These are phyloP conservation scores for Kuschelorhynchus macadamiae DNA, from an alignment of 2,888 invertebrate species.

Conservation along the genomic window DNA sequence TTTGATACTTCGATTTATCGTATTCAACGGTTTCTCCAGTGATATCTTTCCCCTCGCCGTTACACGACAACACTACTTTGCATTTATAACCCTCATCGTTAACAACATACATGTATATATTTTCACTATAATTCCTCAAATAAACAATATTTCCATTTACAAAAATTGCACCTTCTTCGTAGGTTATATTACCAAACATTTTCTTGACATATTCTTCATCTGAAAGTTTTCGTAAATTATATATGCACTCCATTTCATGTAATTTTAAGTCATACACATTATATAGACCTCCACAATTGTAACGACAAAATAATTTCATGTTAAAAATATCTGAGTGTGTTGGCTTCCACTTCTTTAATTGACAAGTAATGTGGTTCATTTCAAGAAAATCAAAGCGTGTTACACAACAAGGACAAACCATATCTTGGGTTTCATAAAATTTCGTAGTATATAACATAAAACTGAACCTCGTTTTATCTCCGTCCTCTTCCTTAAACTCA, in stretches of 20 bases:
- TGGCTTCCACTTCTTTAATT: no score
- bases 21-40: no score
- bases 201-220: constrained; percentile 1
- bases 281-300: neutral
- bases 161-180: neutral
- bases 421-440: no score
- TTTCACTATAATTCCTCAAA: neutral
- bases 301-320: neutral
- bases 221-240: neutral
- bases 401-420: no score
- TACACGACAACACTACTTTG: neutral
- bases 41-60: no score
- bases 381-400: no score
- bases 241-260: constrained; percentile 1
- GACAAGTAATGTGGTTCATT: no score
- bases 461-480: no score
- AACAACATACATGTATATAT: neutral
- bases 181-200: constrained; percentile 1
- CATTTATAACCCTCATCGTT: constrained; percentile 11
- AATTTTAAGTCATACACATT: neutral
- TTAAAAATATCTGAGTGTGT: neutral
- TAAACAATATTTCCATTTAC: constrained; percentile 2
- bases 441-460: no score
- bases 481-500: neutral
- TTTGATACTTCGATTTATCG: no score